Base-by-base conservation (phyloP, 2,797 vertebrate species). In the Centropyge bicolor region DNA sequence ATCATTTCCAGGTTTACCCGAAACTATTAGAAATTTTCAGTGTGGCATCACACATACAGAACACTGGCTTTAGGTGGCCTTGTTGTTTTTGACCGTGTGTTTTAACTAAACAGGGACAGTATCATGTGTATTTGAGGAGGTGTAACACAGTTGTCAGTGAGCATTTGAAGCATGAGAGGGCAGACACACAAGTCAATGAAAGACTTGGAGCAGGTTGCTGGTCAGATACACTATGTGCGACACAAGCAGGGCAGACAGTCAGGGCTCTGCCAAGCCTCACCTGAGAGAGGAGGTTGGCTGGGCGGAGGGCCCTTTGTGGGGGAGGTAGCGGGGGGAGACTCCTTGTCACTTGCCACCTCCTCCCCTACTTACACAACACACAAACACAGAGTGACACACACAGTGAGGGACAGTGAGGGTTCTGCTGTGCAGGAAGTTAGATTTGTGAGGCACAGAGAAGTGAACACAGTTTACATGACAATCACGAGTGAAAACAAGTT, bases 291-390 rank as follows among this genome's bases (percentile, higher is more conserved):
- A 74, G 95, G 85, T 86, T 94, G 94, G 48, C 88, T 87, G 27
- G 95, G 95, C 1, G 88, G 93, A 13, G 96, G 94, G 86, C 83
- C 94, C 90, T 88, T 94, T n/a, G 82, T 92, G 5, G 96, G 95
- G 82, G 96, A 96, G 59, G 92, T 67, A 54, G 95, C 86, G 38
- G 92, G 91, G 80, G 90, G 72, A 78, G 88, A 88, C 85, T 93
- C 95, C 61, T 94, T 92, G 85, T 97, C 96, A 3, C 84, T 81
- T 72, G 1, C 67, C 20, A 35, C 90, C 89, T 97, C 97, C 94
- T 97, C 98, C 91, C 95, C 96, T 36, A 85, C 84, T 83, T 73
- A 74, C 51, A 85, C 79, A 87, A 61, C 51, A 85, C 79, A 87
- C 57, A 61, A 20, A 45, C 45, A 88, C 55, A 88, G 17, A 46